Evolutionary conservation across 2,113 vertebrate genomes (phyloP), one percentile per base, ranked within the genome.

Genomic region (Podarcis raffonei): DNA sequence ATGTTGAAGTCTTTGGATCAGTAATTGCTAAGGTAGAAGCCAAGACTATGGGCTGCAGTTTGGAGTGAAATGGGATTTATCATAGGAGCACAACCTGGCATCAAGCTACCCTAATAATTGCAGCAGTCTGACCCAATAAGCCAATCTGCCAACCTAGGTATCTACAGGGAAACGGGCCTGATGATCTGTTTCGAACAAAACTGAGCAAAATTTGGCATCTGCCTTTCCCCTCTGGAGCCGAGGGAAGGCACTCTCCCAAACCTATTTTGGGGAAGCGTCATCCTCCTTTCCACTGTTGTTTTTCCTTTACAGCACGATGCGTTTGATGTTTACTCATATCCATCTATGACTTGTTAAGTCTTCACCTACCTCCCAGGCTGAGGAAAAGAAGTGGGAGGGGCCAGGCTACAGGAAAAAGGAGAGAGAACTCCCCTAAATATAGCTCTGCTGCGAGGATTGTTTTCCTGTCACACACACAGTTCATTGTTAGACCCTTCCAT

Each of bases 381-480:
- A 95, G 93, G 83, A 90, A 75, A 0, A 82, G 37, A 75, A 53
- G 85, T 87, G 90, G 75, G 23, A 78, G 82, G 92, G 80, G 93
- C 91, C 77, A 86, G 82, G 65, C 75, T 2, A 88, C 83, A 91
- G 95, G 92, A 94, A 95, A 94, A 94, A 32, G 75, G 90, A 91
- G 91, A 59, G 39, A 83, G 68, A 89, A 86, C 79, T 92, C 92
- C 93, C 94, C 97, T 97, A 97, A 97, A 97, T 97, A 97, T 97
- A 97, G 95, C 92, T 74, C 39, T 91, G 89, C 91, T 6, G 0
- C 94, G 94, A 92, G 39, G 81, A 95, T 91, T 95, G 92, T 96
- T 96, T 97, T 97, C 97, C 97, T 95, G 94, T 95, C 87, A 96
- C 95, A 93, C 95, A 93, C 91, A 95, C 93, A 0, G 93, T 95